Base-by-base conservation (phyloP, 2,113 vertebrate genomes). In the Triplophysa rosa region DNA sequence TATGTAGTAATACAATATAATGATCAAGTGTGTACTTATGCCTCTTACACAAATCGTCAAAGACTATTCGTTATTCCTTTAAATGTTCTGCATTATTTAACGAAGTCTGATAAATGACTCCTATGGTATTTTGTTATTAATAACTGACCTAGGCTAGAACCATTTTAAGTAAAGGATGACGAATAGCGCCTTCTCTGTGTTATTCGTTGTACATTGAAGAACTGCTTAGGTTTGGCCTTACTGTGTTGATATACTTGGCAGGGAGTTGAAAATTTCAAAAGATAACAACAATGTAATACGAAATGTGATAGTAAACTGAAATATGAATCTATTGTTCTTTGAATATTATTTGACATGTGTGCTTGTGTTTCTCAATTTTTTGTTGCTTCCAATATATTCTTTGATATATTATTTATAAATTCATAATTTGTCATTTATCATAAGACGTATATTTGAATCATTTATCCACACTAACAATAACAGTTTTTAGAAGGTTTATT, bases 401-500 rank as follows among this genome's bases (percentile, higher is more conserved):
- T 67, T n/a, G 67, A 69, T 42, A 81, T 49, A 40, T 49, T 13
- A 14, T 52, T 64, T 61, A 37, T 37, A 37, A 37, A 7, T 7
- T 7, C 5, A 37, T 37, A 37, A 37, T 37, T 37, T 37, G 33
- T 8, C 33, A 6, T 37, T 37, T 37, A 37, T 37, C 1, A 37
- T 37, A 37, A 37, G 33, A 37, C 47, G 19, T 45, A 47, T 58
- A 82, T 77, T 71, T 14, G 33, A 56, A 67, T 72, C 9, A 80
- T 8, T 19, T 66, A 73, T 67, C 77, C 69, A 81, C 45, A 37
- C 33, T 37, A 79, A 56, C 77, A 58, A 84, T 87, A 76, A 78
- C 77, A 79, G 81, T 79, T 81, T 76, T 84, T 58, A 19, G 63
- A 78, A 33, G 76, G 56, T 91, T 90, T 92, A 91, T 93, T 91